Evolutionary conservation across 1,140 invertebrate genomes (phyloP), one percentile per base, ranked within the genome.

Genomic region (Mylabris phalerata): DNA sequence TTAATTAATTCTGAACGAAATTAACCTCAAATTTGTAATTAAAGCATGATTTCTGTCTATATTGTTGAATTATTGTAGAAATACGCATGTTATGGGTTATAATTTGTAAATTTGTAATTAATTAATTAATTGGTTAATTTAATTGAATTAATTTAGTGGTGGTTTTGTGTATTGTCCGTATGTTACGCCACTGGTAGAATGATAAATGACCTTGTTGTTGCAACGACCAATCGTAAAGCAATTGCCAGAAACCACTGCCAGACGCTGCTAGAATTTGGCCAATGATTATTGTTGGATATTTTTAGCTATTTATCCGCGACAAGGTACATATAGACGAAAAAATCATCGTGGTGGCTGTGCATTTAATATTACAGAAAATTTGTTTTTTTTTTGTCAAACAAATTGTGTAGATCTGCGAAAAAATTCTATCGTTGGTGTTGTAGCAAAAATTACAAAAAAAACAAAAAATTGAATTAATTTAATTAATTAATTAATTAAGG

Each of bases 161-260:
- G 39, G 6, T 44, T 42, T 4, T 32, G 41, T 13, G 13, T 13
- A 13, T 13, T 13, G n/a, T 13, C 13, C 1, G 1, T 43, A 55
- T 51, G 38, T 11, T n/a, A 63, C 61, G 57, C 54, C 57, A 60
- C 65, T 64, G 60, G 46, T 55, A 48, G 19, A 19, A 19, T 19
- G 19, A 19, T 51, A 40, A 39, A 39, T 48, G 32, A 42, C 47
- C 47, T 41, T 54, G 42, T 11, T 25, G 48, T 25, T 38, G 26
- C 48, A 2, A 13, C 42, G 24, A 26, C 67, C 67, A 68, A 68
- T 69, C 24, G 45, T 43, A 40, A 3, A 7, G 42, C 44, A 27
- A 47, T 63, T 68, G 70, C 66, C 70, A 73, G 71, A 71, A 61
- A 59, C 66, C 68, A 66, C 70, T 69, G 71, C 68, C 70, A 73